phyloP scores from a whole-genome alignment of 2,797 vertebrate genomes.

The Amblyopsis hoosieri region DNA sequence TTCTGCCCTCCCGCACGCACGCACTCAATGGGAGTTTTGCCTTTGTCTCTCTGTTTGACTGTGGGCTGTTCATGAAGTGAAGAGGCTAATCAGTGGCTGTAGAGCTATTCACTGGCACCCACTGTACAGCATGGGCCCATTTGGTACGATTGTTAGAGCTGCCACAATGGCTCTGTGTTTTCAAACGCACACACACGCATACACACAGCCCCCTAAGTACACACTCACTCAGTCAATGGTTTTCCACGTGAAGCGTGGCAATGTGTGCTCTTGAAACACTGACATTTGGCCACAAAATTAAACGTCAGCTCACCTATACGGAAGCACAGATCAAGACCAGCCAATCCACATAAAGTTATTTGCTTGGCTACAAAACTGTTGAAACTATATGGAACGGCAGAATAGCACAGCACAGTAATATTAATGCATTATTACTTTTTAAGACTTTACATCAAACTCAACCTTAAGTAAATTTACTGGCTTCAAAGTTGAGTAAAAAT shows the following conservation, averaged over 20 bases:
- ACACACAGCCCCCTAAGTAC: slow-evolving; percentile 37
- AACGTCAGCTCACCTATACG: slow-evolving; percentile 32
- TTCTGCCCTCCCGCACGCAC: slow-evolving; percentile 53
- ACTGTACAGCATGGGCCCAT: slow-evolving; percentile 70
- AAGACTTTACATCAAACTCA: slow-evolving; percentile 59
- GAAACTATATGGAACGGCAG: slow-evolving; percentile 32
- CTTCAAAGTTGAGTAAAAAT: slow-evolving; percentile 41
- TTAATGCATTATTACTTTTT: slow-evolving; percentile 62
- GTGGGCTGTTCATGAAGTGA: slow-evolving; percentile 71
- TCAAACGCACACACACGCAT: slow-evolving; percentile 43
- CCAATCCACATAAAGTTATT: slow-evolving; percentile 36
- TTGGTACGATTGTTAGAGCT: slow-evolving; percentile 61
- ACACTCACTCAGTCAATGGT: slow-evolving; percentile 57
- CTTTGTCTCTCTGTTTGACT: slow-evolving; percentile 72
- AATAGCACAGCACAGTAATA: slow-evolving; percentile 24
- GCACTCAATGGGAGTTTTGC: slow-evolving; percentile 48
- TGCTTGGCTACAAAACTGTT: slow-evolving; percentile 28
- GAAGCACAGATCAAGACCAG: slow-evolving; percentile 17
- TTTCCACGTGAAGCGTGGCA: slow-evolving; percentile 60
- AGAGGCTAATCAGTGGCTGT: slow-evolving; percentile 71
- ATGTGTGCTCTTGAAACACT: slow-evolving; percentile 69
- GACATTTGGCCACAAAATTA: slow-evolving; percentile 58
- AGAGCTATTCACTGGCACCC: slow-evolving; percentile 65
- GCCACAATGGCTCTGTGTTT: slow-evolving; percentile 68
- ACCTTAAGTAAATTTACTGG: slow-evolving; percentile 50